Evolutionary conservation across 2,888 invertebrate species (phyloP).

Genomic region (Morpho helenor): DNA sequence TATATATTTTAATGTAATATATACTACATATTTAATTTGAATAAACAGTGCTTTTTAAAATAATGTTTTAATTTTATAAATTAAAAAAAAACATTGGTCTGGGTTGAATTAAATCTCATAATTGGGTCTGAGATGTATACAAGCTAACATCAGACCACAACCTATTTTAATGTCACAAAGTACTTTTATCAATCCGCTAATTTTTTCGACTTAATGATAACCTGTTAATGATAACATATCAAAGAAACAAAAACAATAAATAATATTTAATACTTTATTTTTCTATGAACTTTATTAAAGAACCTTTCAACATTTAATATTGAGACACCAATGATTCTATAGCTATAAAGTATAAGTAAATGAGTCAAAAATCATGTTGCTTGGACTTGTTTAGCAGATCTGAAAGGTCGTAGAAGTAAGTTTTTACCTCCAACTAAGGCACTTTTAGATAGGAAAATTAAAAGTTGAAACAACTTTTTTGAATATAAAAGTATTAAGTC

Average conservation of each 20-base stretch:
- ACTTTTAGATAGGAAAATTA: constrained; percentile 45
- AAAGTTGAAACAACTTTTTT: constrained; percentile 45
- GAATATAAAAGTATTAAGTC: constrained; percentile 40
- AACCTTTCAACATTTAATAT: constrained; percentile 40
- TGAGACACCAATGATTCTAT: constrained; percentile 7
- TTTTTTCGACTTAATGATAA: too few relatives aligned
- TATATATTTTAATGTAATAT: constrained; percentile 78
- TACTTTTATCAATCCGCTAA: too few relatives aligned
- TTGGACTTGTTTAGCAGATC: constrained; percentile 53
- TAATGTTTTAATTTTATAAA: constrained; percentile 28
- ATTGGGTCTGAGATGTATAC: too few relatives aligned
- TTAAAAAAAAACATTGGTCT: not conserved
- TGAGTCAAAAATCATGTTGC: constrained; percentile 43
- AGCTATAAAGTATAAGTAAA: not conserved
- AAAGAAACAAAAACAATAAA: too few relatives aligned
- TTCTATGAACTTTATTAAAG: constrained; percentile 56
- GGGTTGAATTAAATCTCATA: too few relatives aligned
- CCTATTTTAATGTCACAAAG: too few relatives aligned
- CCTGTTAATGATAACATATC: too few relatives aligned
- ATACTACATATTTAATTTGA: constrained; percentile 74
- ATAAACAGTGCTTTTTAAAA: constrained; percentile 76
- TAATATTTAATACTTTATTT: constrained; percentile 41
- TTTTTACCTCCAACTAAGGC: constrained; percentile 53
- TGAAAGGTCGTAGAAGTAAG: constrained; percentile 48
- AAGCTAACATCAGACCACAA: too few relatives aligned